Conservation (phyloP, 1,140 invertebrate genomes). For the Daktulosphaira vitifoliae region DNA sequence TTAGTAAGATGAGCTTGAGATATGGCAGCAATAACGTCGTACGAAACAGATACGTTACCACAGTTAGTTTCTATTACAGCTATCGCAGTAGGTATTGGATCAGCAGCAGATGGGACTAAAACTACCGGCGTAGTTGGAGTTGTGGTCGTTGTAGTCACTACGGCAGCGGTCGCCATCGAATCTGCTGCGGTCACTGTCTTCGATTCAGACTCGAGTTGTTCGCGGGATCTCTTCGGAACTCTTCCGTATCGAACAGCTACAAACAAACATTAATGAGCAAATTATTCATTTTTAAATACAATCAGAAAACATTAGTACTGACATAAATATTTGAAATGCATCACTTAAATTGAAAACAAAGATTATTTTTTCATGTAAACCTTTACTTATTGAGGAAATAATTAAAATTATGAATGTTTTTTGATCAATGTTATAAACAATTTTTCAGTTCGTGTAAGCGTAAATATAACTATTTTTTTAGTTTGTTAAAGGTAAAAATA, state of each 20-base stretch:
- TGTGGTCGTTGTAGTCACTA: constrained; percentile 4
- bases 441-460: too few relatives aligned
- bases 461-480: too few relatives aligned
- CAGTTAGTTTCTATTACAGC: constrained; percentile 39
- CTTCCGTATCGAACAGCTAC: constrained; percentile 90
- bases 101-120: not conserved
- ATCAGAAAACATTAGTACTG: too few relatives aligned
- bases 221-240: constrained; percentile 85
- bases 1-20: constrained; percentile 82
- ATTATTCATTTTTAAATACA: too few relatives aligned
- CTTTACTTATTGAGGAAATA: too few relatives aligned
- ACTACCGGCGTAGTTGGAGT: constrained; percentile 35
- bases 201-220: constrained; percentile 54
- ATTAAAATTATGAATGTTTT: too few relatives aligned
- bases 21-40: constrained; percentile 78
- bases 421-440: too few relatives aligned
- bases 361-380: too few relatives aligned
- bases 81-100: constrained; percentile 65
- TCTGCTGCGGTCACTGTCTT: constrained; percentile 42
- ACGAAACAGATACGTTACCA: constrained; percentile 56
- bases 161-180: constrained; percentile 40
- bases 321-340: too few relatives aligned
- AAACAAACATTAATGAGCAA: constrained; percentile 37
- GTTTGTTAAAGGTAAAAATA: too few relatives aligned
- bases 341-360: too few relatives aligned